Conservation (phyloP, 2,797 vertebrate genomes). For the Phoeniculus purpureus region DNA sequence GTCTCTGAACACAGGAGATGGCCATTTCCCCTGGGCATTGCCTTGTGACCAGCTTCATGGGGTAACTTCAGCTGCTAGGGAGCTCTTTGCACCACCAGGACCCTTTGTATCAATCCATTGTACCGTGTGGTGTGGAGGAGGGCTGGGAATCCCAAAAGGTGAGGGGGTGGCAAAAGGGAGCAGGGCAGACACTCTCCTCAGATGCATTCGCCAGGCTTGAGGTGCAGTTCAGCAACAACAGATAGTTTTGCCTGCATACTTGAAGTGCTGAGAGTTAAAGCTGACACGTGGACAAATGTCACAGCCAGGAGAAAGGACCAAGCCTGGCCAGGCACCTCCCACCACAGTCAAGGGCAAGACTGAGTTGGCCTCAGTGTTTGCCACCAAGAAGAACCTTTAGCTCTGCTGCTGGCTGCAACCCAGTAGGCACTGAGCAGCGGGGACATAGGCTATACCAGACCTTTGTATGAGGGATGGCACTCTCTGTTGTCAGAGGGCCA, state of each 20-base stretch:
- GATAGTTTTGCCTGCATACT: background rate
- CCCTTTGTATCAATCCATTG: fast-evolving
- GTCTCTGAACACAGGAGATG: constrained; percentile 17
- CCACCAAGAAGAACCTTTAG: too few species aligned
- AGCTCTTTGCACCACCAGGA: fast-evolving
- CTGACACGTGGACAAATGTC: too few species aligned
- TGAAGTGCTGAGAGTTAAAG: too few species aligned
- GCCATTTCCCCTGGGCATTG: background rate
- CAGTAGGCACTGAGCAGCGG: too few species aligned
- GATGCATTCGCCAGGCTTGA: fast-evolving
- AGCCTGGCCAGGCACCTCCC: too few species aligned
- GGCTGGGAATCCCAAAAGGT: background rate
- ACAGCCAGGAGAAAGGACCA: too few species aligned
- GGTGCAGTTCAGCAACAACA: background rate
- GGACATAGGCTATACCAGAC: too few species aligned
- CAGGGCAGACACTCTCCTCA: background rate
- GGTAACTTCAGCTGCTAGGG: constrained; percentile 1
- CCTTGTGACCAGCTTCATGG: background rate
- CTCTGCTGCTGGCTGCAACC: too few species aligned
- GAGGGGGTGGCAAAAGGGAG: background rate
- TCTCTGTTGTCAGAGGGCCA: too few species aligned
- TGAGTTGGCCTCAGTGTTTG: too few species aligned
- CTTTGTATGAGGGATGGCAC: too few species aligned
- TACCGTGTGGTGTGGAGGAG: background rate
- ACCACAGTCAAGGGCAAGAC: too few species aligned